These are phyloP conservation scores for Thymelicus acteon DNA, from an alignment of 2,888 invertebrate genomes.

Conservation along the genomic window DNA sequence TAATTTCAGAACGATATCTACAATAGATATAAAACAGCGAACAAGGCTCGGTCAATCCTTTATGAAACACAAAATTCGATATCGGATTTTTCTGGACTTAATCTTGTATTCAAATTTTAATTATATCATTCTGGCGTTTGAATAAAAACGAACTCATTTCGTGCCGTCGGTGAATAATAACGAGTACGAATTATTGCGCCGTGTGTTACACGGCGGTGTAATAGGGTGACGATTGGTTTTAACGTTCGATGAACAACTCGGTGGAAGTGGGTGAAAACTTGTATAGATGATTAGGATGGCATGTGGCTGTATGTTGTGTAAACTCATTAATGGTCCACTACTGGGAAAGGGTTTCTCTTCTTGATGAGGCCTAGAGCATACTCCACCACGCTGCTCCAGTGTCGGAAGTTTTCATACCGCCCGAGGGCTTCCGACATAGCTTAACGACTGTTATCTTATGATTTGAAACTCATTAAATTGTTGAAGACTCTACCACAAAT, in stretches of 20 bases:
- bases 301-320: no score
- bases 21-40: conserved; percentile 30
- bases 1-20: conserved; percentile 39
- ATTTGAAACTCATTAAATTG: no score
- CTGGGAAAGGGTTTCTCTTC: no score
- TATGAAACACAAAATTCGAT: conserved; percentile 55
- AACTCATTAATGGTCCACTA: no score
- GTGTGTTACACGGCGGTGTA: conserved; percentile 59
- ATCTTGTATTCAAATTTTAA: conserved; percentile 84
- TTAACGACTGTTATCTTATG: no score
- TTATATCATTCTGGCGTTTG: conserved; percentile 82
- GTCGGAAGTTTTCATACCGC: no score
- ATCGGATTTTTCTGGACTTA: conserved; percentile 77
- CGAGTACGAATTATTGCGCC: conserved; percentile 63
- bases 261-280: no score
- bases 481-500: no score
- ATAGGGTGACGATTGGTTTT: conserved; percentile 45
- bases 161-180: conserved; percentile 78
- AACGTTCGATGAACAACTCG: neutral
- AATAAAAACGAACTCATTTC: conserved; percentile 82
- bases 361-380: no score
- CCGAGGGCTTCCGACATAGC: no score
- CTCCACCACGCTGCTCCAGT: no score
- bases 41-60: conserved; percentile 26
- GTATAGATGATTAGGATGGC: no score